Evolutionary conservation across 2,113 vertebrate genomes (phyloP).

Genomic region (Spea multiplicata): DNA sequence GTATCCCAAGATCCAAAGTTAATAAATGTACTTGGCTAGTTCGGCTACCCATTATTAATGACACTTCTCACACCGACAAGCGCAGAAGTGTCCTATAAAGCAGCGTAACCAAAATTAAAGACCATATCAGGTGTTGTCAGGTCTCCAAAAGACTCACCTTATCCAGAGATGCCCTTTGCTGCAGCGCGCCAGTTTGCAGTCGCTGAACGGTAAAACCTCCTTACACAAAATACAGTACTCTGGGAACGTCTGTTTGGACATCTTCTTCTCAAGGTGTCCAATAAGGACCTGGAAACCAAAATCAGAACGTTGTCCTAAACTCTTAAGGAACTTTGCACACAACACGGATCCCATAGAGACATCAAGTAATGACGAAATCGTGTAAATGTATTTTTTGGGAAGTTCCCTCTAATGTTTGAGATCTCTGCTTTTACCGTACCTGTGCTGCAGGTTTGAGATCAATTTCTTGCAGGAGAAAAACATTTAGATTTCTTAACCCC

Average conservation of each 20-base stretch:
- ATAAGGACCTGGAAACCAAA: constrained; percentile 80
- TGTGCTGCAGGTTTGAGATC: background rate
- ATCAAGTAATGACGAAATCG: background rate
- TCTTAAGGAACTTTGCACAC: background rate
- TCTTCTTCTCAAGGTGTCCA: constrained; percentile 92
- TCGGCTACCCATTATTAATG: no score
- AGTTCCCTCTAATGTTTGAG: no score
- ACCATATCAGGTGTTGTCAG: background rate
- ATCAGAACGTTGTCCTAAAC: background rate
- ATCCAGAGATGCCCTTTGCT: constrained; percentile 93
- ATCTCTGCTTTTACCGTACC: no score
- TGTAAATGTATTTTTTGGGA: no score
- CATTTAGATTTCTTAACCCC: no score
- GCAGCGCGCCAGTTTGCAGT: constrained; percentile 81
- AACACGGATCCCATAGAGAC: background rate
- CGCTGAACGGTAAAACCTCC: constrained; percentile 84
- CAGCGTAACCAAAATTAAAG: no score
- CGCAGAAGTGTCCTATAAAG: no score
- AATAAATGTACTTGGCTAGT: no score
- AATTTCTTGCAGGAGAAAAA: background rate
- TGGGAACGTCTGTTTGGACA: constrained; percentile 92
- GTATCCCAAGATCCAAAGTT: no score
- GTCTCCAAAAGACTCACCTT: constrained; percentile 67
- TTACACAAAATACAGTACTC: constrained; percentile 93
- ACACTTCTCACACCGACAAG: no score